These are phyloP conservation scores for Penaeus monodon DNA, from an alignment of 2,888 invertebrate species.

Conservation along the genomic window DNA sequence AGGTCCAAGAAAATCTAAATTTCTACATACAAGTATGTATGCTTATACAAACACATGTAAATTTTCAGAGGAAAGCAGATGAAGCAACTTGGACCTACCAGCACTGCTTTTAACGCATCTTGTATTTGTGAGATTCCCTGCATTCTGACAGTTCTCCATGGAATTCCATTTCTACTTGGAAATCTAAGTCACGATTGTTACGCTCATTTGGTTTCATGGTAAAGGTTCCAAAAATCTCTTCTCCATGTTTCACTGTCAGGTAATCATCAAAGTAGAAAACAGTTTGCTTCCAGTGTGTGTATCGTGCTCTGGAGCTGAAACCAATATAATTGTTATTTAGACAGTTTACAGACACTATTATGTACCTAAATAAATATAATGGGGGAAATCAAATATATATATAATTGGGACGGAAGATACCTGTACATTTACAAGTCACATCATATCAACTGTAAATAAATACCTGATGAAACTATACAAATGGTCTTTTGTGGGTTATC, in stretches of 20 bases:
- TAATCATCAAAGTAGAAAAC: slow-evolving; percentile 98
- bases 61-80: too few species aligned
- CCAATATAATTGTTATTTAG: not conserved
- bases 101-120: slow-evolving; percentile 63
- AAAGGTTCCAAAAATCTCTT: slow-evolving; percentile 92
- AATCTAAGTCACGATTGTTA: slow-evolving; percentile 97
- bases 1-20: too few species aligned
- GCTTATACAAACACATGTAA: not conserved
- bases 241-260: slow-evolving; percentile 93
- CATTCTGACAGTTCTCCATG: slow-evolving; percentile 74
- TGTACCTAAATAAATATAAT: too few species aligned
- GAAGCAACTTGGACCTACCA: not conserved
- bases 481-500: too few species aligned
- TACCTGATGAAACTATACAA: too few species aligned
- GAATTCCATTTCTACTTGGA: slow-evolving; percentile 91
- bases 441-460: too few species aligned
- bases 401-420: too few species aligned
- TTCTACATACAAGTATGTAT: not conserved
- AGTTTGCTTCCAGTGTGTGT: slow-evolving; percentile 99
- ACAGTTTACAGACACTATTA: too few species aligned
- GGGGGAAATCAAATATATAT: too few species aligned
- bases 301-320: slow-evolving; percentile 90
- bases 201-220: slow-evolving; percentile 95
- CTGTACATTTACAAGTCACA: too few species aligned
- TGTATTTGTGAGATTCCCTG: slow-evolving; percentile 64